Conservation (phyloP, 2,888 invertebrate species). For the Oscheius sp. region DNA sequence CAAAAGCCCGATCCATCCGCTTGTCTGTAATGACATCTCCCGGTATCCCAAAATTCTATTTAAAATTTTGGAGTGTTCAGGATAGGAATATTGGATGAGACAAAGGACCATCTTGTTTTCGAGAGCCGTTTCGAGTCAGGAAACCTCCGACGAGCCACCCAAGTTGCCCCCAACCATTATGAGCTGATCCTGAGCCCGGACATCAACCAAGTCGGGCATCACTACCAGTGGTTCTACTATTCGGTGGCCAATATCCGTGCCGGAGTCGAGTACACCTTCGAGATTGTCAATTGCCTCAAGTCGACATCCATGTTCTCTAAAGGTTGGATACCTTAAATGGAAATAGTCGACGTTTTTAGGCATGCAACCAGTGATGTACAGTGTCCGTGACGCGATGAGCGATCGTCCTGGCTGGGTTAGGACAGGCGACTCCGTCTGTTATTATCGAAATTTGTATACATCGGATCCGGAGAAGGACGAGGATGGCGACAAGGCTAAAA, state of each 20-base stretch:
- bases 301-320: constrained; percentile 87
- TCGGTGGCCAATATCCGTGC: constrained; percentile 82
- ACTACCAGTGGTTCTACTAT: constrained; percentile 92
- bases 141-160: constrained; percentile 85
- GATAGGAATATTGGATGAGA: constrained; percentile 47
- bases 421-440: constrained; percentile 83
- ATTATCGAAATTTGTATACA: constrained; percentile 81
- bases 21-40: constrained; percentile 32
- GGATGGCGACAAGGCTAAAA: constrained; percentile 48
- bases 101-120: constrained; percentile 78
- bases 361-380: constrained; percentile 88
- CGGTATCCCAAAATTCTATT: constrained; percentile 19
- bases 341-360: constrained; percentile 74
- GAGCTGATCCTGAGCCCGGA: constrained; percentile 86
- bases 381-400: constrained; percentile 81
- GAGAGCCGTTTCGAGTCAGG: constrained; percentile 89
- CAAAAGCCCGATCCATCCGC: constrained; percentile 8
- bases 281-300: constrained; percentile 88
- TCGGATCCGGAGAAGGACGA: constrained; percentile 28
- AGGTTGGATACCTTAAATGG: no score
- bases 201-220: constrained; percentile 81
- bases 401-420: constrained; percentile 80
- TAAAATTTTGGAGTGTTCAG: not conserved
- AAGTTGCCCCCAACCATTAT: constrained; percentile 84
- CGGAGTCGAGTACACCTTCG: constrained; percentile 83